Evolutionary conservation across 1,140 invertebrate species (phyloP), one percentile per base, ranked within the genome.

Genomic region (Papilio helenus): DNA sequence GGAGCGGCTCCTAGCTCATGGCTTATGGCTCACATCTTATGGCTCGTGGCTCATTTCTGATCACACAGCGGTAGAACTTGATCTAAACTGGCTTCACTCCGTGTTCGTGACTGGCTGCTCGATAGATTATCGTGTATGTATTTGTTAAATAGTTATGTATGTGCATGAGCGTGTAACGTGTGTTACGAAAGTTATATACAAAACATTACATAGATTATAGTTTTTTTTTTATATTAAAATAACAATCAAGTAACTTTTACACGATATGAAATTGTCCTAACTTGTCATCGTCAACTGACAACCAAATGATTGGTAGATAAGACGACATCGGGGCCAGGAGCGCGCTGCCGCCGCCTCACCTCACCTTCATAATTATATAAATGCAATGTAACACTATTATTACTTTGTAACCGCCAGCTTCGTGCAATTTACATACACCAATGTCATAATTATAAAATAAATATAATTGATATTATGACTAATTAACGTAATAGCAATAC

Each of bases 391-490:
- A 68, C 61, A 29, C 61, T 68, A 29, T 68, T 0, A 68, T 68
- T 68, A 68, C 14, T 68, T 29, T 3, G 61, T 29, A 68, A 23
- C 58, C 55, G 46, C 58, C 3, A 26, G 23, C 20, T 68, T 7
- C 12, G 61, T 68, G 61, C 61, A 68, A 68, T 29, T 29, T 68
- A 29, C 61, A 68, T 29, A 29, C 18, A 55, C 18, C 51, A 55
- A 55, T 55, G 51, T 49, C 46, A 49, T 55, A 55, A 55, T 55
- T 55, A 55, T 55, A 20, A 55, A n/a, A 55, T 55, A 55, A 20
- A 55, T 55, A 55, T 55, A 55, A 20, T 55, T 20, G 51, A 55
- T 55, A 55, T 55, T 10, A 55, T 18, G 18, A 55, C 8, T 20
- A 55, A 55, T 49, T 18, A 20, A 51, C 49, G 10, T 46, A 55